A percentile compares a stretch with the other conserved stretches of the same genome.
Evolutionary conservation across 2,888 invertebrate species (phyloP).

Genomic region (Drosophila emarginata): DNA sequence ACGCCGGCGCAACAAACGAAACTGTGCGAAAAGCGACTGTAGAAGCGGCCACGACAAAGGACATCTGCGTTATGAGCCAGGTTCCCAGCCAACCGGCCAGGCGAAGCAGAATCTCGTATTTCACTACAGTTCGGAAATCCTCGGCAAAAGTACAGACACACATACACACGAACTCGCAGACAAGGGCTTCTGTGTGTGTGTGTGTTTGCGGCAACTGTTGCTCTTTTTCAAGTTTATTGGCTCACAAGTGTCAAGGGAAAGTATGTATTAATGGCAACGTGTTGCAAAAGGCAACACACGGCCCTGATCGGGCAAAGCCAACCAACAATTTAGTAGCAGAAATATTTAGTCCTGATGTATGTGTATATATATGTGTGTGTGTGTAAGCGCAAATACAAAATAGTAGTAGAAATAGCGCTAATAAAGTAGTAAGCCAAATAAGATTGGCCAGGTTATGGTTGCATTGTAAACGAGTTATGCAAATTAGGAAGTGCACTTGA

Average conservation of each 20-base stretch:
- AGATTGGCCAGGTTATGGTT: conserved; percentile 3
- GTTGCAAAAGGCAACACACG: conserved; percentile 70
- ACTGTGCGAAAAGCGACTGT: conserved; percentile 25
- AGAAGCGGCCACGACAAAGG: conserved; percentile 73
- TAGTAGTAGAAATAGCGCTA: conserved; percentile 26
- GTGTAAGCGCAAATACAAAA: neutral
- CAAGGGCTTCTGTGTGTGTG: conserved; percentile 15
- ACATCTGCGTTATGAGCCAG: conserved; percentile 75
- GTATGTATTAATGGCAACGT: conserved; percentile 75
- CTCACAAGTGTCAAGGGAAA: conserved; percentile 75
- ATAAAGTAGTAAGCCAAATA: conserved; percentile 45
- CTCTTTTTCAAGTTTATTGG: conserved; percentile 79
- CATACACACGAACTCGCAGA: neutral
- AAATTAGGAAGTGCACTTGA: neutral
- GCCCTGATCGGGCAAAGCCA: too few species aligned
- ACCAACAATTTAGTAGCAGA: conserved; percentile 33
- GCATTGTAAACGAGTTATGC: neutral
- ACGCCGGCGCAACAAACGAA: conserved; percentile 54
- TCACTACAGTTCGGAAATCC: conserved; percentile 36
- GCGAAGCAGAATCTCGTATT: conserved; percentile 25
- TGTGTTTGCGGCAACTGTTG: conserved; percentile 76
- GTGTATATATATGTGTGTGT: neutral
- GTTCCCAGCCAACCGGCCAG: conserved; percentile 30
- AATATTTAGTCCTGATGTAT: conserved; percentile 6
- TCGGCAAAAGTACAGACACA: conserved; percentile 45